These are phyloP conservation scores for Amorpha juglandis DNA, from an alignment of 2,888 invertebrate genomes.

Conservation along the genomic window DNA sequence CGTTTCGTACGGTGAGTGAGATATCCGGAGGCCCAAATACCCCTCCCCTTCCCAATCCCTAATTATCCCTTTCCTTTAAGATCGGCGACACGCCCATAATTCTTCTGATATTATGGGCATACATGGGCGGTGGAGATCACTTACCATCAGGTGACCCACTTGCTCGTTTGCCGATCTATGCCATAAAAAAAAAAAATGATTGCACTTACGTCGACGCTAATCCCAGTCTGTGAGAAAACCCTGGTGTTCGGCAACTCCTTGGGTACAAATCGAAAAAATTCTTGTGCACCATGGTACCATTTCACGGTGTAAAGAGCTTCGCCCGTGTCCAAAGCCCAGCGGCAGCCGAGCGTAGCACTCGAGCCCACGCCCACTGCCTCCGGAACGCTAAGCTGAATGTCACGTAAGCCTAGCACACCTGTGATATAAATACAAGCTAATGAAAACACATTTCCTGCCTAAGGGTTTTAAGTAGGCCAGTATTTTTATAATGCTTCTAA, in stretches of 20 bases:
- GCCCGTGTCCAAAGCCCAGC: slow-evolving; percentile 88
- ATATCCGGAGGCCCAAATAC: too few relatives aligned
- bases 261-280: slow-evolving; percentile 92
- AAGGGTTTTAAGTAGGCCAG: not conserved
- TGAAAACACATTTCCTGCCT: not conserved
- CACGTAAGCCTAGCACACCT: slow-evolving; percentile 86
- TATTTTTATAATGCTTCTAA: slow-evolving; percentile 3
- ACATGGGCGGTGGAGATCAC: too few relatives aligned
- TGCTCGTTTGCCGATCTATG: too few relatives aligned
- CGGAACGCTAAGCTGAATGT: slow-evolving; percentile 88
- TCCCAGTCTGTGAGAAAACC: slow-evolving; percentile 88
- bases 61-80: too few relatives aligned
- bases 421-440: slow-evolving; percentile 36
- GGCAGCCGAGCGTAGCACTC: slow-evolving; percentile 89
- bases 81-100: too few relatives aligned
- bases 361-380: slow-evolving; percentile 88
- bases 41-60: too few relatives aligned
- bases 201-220: slow-evolving; percentile 88
- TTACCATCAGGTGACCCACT: too few relatives aligned
- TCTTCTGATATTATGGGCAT: too few relatives aligned
- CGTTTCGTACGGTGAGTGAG: too few relatives aligned
- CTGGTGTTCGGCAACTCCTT: slow-evolving; percentile 91
- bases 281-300: slow-evolving; percentile 91
- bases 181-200: not conserved
- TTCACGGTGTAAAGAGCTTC: slow-evolving; percentile 91